A percentile compares a stretch with the other conserved stretches of the same genome.
Conservation (phyloP, 2,113 vertebrate genomes). For the Albula goreensis region DNA sequence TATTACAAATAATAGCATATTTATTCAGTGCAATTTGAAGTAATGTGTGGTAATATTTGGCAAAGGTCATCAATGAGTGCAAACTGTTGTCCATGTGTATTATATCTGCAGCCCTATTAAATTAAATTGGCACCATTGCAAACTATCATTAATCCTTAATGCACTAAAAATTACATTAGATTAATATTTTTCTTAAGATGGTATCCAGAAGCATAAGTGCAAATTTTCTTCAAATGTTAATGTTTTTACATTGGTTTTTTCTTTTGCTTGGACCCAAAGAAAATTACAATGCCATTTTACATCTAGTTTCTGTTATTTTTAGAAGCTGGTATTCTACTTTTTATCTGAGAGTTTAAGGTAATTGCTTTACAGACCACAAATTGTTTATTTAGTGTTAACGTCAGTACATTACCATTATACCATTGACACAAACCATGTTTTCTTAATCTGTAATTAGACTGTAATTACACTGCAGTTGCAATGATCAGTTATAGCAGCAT, state of each 20-base stretch:
- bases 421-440: conserved; percentile 59
- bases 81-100: too few species aligned
- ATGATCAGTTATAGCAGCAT: conserved; percentile 51
- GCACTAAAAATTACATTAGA: conserved; percentile 6
- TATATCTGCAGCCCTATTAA: neutral
- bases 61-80: too few species aligned
- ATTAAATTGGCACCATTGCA: neutral
- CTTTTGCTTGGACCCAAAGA: neutral
- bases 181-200: neutral
- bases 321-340: conserved; percentile 45
- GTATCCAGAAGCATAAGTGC: neutral
- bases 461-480: conserved; percentile 60
- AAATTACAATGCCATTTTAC: neutral
- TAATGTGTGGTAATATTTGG: too few species aligned
- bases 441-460: conserved; percentile 60
- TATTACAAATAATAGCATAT: too few species aligned
- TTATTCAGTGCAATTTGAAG: too few species aligned
- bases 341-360: conserved; percentile 48
- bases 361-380: conserved; percentile 49
- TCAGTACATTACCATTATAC: conserved; percentile 50
- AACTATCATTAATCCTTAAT: conserved; percentile 3
- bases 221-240: conserved; percentile 37
- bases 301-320: conserved; percentile 41
- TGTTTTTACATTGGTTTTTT: conserved; percentile 2
- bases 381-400: conserved; percentile 50